Base-by-base conservation (phyloP, 2,113 vertebrate species). In the Bubo bubo region DNA sequence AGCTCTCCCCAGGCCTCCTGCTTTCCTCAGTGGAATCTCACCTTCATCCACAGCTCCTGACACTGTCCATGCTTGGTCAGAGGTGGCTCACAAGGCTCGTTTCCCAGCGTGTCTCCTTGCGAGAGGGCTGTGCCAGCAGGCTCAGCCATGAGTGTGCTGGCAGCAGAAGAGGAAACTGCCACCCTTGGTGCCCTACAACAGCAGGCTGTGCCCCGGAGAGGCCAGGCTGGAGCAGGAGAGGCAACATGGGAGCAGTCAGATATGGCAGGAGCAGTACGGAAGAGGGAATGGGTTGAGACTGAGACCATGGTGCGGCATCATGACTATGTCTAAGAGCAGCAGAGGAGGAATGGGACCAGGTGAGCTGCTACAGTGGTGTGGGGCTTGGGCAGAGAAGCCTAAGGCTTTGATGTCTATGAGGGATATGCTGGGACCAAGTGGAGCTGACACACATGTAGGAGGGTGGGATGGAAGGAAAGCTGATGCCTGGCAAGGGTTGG, bases 31-130 rank as follows among this genome's bases (percentile, higher is more conserved):
- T 52, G 28, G 52, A 43, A 20, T 56, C 23, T 34, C 53, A 43
- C 39, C 49, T 76, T 71, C 68, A n/a, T 14, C 15, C 12, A 8
- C 20, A 9, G 6, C 82, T 85, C 55, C 82, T 68, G 53, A 50
- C 43, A 37, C 68, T 13, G 1, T n/a, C 64, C 28, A 12, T 11
- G 49, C 55, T 55, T 52, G 59, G 45, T 14, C 64, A 74, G 59
- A 73, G 17, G 12, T 17, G 59, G 12, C 26, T 81, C 59, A 21
- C 26, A 12, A 30, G 39, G 35, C 9, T 60, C 1, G 0, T 35
- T 39, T 72, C 52, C 45, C 39, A 56, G 22, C 34, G 11, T 0
- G 0, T 21, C 50, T 70, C 43, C 4, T 55, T 64, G 47, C 3
- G 10, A 12, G 4, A 35, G 20, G 30, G 24, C 67, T 87, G 41